Evolutionary conservation across 2,113 vertebrate genomes (phyloP).

Genomic region (Actenoides lindsayi): DNA sequence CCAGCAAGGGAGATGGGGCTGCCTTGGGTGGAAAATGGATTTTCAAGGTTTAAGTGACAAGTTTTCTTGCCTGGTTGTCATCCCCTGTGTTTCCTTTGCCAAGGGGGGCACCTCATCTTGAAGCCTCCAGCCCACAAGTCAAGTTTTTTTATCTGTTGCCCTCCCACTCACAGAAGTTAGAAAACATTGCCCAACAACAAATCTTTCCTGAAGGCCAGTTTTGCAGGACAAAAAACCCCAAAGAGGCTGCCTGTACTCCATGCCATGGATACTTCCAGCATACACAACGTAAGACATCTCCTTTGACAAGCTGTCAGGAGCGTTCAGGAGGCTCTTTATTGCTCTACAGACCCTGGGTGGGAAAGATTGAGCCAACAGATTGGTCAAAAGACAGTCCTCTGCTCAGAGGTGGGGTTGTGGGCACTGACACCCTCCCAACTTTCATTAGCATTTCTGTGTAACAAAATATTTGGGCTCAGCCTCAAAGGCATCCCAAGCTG

Average conservation of each 20-base stretch:
- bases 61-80: neutral
- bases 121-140: accelerated
- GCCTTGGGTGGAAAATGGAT: neutral
- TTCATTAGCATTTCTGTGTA: neutral
- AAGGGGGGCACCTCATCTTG: accelerated
- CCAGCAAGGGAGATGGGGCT: neutral
- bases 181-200: neutral
- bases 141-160: neutral
- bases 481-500: neutral
- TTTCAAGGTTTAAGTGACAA: neutral
- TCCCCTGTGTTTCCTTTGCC: neutral
- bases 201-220: neutral
- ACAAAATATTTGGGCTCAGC: neutral
- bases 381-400: neutral
- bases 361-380: neutral
- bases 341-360: neutral
- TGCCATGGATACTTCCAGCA: neutral
- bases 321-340: neutral
- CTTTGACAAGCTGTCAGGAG: neutral
- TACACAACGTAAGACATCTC: neutral
- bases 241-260: neutral
- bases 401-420: accelerated
- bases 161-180: neutral
- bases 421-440: neutral
- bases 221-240: neutral